A percentile compares a stretch with the other conserved stretches of the same genome.
These are phyloP conservation scores for Chromis chromis DNA, from an alignment of 2,797 vertebrate species.

Conservation along the genomic window DNA sequence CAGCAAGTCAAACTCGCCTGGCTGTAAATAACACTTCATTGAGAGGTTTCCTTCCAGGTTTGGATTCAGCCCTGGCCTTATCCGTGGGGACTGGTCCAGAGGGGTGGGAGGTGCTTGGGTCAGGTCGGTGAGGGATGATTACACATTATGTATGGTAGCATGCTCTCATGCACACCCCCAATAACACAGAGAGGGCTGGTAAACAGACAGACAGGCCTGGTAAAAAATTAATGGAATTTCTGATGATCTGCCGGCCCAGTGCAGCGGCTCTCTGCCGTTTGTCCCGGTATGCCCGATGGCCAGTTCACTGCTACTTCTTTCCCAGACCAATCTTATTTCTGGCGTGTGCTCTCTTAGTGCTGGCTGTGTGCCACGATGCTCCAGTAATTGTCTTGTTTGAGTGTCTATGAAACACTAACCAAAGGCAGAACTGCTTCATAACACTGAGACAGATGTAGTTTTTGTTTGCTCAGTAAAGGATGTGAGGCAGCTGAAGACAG, in stretches of 20 bases:
- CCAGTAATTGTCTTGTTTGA: constrained; percentile 14
- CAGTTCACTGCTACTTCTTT: background rate
- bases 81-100: too few relatives aligned
- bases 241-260: too few relatives aligned
- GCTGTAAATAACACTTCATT: background rate
- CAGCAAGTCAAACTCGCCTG: constrained; percentile 1
- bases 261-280: too few relatives aligned
- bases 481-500: background rate
- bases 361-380: background rate
- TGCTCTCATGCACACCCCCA: too few relatives aligned
- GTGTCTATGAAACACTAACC: constrained; percentile 15
- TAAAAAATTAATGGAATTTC: too few relatives aligned
- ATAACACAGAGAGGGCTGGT: too few relatives aligned
- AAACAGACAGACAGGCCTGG: too few relatives aligned
- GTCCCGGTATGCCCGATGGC: too few relatives aligned
- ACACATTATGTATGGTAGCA: too few relatives aligned
- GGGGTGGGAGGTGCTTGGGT: too few relatives aligned
- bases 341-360: background rate
- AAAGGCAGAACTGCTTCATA: background rate
- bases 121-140: too few relatives aligned
- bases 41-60: constrained; percentile 11
- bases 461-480: background rate
- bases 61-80: too few relatives aligned
- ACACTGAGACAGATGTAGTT: constrained; percentile 17
- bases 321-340: background rate